Evolutionary conservation across 1,140 invertebrate genomes (phyloP), one percentile per base, ranked within the genome.

Genomic region (Dreissena rostriformis): DNA sequence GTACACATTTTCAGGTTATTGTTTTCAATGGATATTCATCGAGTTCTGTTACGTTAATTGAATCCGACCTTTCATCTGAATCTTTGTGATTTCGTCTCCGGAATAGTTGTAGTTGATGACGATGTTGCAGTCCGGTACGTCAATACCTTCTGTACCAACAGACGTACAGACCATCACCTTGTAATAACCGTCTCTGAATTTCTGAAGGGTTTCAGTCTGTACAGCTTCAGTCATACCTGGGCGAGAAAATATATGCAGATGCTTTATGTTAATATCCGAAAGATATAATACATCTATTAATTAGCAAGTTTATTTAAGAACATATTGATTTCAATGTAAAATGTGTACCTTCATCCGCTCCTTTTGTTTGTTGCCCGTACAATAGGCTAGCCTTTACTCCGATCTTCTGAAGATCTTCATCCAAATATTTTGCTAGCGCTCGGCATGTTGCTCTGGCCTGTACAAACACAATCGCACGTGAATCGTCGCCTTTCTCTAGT

Each of bases 141-240:
- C 93, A 17, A 94, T 86, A 12, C 93, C 93, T 87, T 94, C 93
- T 80, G 93, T 92, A n/a, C 91, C 92, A 29, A 94, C 93, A 29
- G 92, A 90, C 29, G 93, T 94, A 15, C 93, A 88, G 17, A 91
- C 86, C 67, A 90, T 49, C 7, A 90, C 61, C 66, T 86, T 88
- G n/a, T 82, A 81, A 15, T 74, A 29, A 22, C 89, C 89, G 24
- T 51, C 39, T 49, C 75, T 66, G 66, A 90, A 90, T 15, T 85
- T 84, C 17, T 82, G 72, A 26, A 89, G 52, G 14, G 86, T 78
- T 14, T 68, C 67, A 22, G 86, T 83, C 78, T 90, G 89, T 28
- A 84, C 72, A 70, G 28, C 39, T 68, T 88, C 85, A 15, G 88
- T 86, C 85, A 89, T 90, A 10, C 89, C 89, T 90, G 57, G 19